Evolutionary conservation across 2,113 vertebrate species (phyloP), one percentile per base, ranked within the genome.

Genomic region (Oceanites oceanicus): DNA sequence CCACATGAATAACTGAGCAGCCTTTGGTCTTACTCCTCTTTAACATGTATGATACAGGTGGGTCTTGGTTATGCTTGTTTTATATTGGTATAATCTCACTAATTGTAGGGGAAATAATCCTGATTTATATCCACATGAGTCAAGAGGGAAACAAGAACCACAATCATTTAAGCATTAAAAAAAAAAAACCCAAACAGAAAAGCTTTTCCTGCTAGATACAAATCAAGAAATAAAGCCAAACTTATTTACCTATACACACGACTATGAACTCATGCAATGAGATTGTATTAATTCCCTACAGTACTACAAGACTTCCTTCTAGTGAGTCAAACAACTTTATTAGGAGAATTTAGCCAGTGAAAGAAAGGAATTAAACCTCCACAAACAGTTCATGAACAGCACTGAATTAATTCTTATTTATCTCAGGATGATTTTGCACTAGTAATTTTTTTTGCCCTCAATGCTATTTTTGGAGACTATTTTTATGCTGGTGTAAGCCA

Each of bases 401-500:
- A 25, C 27, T 58, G 62, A 62, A 85, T 86, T 88, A 9, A 49
- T 61, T 88, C 61, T 71, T 3, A 2, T 21, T 76, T 94, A 87
- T 74, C 6, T 0, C 16, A 67, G 23, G 10, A 15, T 68, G 86
- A 83, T 71, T 81, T 93, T 78, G 36, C n/a, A n/a, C 42, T 47
- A 49, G 53, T 6, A 38, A 45, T 18, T 90, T 80, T 53, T 92
- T 85, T 73, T 45, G 20, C n/a, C 34, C 47, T 95, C 40, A 25
- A 4, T 11, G 52, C 75, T 84, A 50, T 88, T 96, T 97, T 95
- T 86, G 17, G 25, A 92, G 52, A 58, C 88, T 82, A 90, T 88
- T 82, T 98, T 96, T 76, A 91, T 29, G 93, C 86, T 40, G 25
- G 34, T 92, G 38, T 92, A 95, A 96, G 15, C 55, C 89, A 93